A percentile compares a stretch with the other conserved stretches of the same genome.
phyloP scores from a whole-genome alignment of 92 coral and sea anemone species.

The Parazoanthus darwini region DNA sequence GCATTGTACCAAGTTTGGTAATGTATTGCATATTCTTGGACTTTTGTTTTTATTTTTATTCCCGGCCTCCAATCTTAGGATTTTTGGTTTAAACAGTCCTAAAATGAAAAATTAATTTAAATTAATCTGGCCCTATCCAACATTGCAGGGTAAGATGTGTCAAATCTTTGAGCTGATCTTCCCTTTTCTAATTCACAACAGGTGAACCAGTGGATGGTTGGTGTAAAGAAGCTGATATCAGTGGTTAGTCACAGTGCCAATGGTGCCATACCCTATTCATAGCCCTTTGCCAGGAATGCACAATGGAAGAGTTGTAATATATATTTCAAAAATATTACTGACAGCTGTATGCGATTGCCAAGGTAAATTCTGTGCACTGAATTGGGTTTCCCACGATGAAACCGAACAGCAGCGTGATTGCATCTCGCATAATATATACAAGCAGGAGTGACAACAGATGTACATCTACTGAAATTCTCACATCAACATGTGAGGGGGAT shows the following conservation, averaged over 20 bases:
- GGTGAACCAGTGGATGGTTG: conserved; percentile 99
- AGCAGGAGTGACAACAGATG: neutral
- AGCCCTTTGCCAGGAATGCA: neutral
- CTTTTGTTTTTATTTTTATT: too few relatives aligned
- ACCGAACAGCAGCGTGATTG: neutral
- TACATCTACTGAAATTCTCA: neutral
- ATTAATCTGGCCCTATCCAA: too few relatives aligned
- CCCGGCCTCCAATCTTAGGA: too few relatives aligned
- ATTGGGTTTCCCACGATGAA: neutral
- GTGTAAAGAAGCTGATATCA: conserved; percentile 86
- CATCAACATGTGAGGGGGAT: neutral
- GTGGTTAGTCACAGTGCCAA: conserved; percentile 57
- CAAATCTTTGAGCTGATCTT: neutral
- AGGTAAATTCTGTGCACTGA: neutral
- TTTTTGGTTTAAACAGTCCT: too few relatives aligned
- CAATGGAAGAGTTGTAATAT: conserved; percentile 9
- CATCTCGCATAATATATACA: neutral
- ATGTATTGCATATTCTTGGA: too few relatives aligned
- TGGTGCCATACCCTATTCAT: neutral
- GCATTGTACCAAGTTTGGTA: too few relatives aligned
- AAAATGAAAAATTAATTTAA: too few relatives aligned
- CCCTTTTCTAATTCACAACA: conserved; percentile 18
- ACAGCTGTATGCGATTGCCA: neutral
- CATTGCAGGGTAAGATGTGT: neutral
- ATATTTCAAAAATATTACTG: neutral